Evolutionary conservation across 2,797 vertebrate genomes (phyloP), one percentile per base, ranked within the genome.

Genomic region (Crocidura indochinensis): DNA sequence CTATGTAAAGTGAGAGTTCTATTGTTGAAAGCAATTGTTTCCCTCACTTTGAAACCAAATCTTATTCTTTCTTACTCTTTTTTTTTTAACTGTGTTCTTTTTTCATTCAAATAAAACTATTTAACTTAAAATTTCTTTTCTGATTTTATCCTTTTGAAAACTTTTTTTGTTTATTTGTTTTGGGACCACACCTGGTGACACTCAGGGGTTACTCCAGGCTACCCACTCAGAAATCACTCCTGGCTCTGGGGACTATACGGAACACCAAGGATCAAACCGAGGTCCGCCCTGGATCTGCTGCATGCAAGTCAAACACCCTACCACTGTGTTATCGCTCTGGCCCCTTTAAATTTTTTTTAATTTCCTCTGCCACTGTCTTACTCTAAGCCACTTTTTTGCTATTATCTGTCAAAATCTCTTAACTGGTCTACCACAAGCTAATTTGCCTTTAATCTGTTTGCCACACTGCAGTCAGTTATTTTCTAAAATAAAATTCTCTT

Each of bases 1-100:
- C 68, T 56, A 68, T 17, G 71, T 53, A 69, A 44, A n/a, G n/a
- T 86, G 72, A 64, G 49, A 84, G 10, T 10, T 62, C n/a, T 95
- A 10, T 49, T 9, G 20, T 86, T 85, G 29, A 27, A 77, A 12
- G 12, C 51, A 53, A 17, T 14, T 64, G 60, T 22, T 91, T 89
- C 74, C 31, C n/a, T 89, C 24, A 29, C n/a, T 74, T 83, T 78
- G 14, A 64, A 78, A 24, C 27, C 82, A 27, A 82, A 49, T 44
- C 29, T 81, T 84, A 27, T 67, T 90, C 56, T 74, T 87, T 26
- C 62, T 68, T 72, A 80, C 26, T 38, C 20, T 90, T 74, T 22
- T 15, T 2, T 51, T 38, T 11, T 67, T n/a, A 10, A 27, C 38
- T 72, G 76, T 49, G 5, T 62, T 77, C 22, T 53, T n/a, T 79